phyloP scores from a whole-genome alignment of 2,113 vertebrate genomes.

The Mola mola region DNA sequence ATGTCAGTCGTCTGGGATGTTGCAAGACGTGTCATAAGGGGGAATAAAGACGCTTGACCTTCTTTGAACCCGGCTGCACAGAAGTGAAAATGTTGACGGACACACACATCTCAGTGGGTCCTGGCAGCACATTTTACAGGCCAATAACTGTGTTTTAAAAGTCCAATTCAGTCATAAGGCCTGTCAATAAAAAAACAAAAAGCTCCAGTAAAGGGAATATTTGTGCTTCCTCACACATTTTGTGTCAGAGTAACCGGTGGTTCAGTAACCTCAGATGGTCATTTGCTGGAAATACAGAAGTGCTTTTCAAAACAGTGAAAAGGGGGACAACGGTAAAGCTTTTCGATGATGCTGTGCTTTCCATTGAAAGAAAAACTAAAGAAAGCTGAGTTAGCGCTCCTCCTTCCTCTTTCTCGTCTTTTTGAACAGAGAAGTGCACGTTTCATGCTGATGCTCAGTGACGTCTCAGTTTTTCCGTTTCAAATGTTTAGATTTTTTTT shows the following conservation, averaged over 20 bases:
- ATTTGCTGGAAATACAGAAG: slow-evolving; percentile 58
- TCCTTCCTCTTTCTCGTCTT: slow-evolving; percentile 73
- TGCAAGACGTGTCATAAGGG: neutral
- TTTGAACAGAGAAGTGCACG: slow-evolving; percentile 66
- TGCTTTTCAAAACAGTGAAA: slow-evolving; percentile 52
- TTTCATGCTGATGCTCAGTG: slow-evolving; percentile 53
- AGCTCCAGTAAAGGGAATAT: slow-evolving; percentile 23
- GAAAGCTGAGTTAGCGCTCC: slow-evolving; percentile 71
- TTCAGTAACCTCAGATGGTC: slow-evolving; percentile 53
- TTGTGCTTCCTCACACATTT: slow-evolving; percentile 1
- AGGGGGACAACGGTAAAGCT: slow-evolving; percentile 8
- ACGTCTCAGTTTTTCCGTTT: slow-evolving; percentile 61
- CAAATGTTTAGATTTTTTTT: slow-evolving; percentile 30
- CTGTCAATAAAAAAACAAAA: slow-evolving; percentile 47
- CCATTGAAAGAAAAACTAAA: slow-evolving; percentile 64
- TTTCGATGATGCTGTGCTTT: slow-evolving; percentile 60
- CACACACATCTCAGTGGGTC: too few species aligned
- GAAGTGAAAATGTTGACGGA: slow-evolving; percentile 23
- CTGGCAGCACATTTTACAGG: neutral
- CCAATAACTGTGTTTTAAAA: neutral
- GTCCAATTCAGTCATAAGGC: neutral
- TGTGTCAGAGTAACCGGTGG: slow-evolving; percentile 27
- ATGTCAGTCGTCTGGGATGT: neutral
- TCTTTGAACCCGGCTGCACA: slow-evolving; percentile 3
- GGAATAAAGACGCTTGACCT: neutral